phyloP scores from a whole-genome alignment of 2,888 invertebrate genomes.

The Atethmia centrago region DNA sequence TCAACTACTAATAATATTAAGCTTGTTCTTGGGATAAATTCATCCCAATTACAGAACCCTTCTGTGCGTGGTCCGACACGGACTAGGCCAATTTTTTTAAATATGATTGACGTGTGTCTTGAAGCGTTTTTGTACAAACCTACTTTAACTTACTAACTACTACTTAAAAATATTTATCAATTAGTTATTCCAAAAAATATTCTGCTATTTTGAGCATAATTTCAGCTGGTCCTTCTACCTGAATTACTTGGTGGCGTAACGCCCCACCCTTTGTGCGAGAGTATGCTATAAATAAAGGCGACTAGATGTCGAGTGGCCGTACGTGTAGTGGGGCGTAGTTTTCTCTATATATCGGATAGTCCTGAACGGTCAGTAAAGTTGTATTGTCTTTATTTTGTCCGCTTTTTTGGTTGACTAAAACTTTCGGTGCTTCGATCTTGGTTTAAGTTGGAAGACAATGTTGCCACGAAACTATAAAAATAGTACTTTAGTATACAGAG shows the following conservation, averaged over 20 bases:
- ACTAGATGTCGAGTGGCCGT: constrained; percentile 67
- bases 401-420: constrained; percentile 35
- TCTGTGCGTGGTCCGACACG: no score
- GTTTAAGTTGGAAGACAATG: constrained; percentile 8
- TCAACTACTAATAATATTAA: no score
- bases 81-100: no score
- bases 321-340: constrained; percentile 59
- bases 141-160: no score
- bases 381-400: constrained; percentile 36
- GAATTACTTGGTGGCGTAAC: constrained; percentile 24
- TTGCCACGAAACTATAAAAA: constrained; percentile 1
- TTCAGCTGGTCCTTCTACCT: constrained; percentile 38
- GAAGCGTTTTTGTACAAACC: no score
- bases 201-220: neutral
- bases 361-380: constrained; percentile 36
- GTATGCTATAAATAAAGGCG: constrained; percentile 73
- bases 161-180: no score
- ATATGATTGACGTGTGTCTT: no score
- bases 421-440: constrained; percentile 11
- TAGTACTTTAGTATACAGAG: neutral
- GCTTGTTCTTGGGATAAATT: no score
- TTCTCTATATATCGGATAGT: constrained; percentile 56
- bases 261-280: constrained; percentile 61
- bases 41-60: no score
- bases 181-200: no score